Conservation (phyloP, 2,888 invertebrate genomes). For the Plemyria rubiginata region DNA sequence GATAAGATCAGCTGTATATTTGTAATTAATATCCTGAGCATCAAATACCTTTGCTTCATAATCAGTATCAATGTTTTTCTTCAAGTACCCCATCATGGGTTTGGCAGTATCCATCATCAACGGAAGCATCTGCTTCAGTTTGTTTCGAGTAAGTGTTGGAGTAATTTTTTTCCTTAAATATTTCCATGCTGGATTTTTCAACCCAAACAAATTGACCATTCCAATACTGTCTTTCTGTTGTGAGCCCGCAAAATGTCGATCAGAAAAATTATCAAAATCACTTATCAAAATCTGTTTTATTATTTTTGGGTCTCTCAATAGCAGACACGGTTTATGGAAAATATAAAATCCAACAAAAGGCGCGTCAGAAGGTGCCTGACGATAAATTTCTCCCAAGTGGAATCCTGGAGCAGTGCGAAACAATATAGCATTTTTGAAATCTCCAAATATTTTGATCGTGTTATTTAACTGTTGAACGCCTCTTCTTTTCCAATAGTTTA, state of each 20-base stretch:
- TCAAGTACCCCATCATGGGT: constrained; percentile 43
- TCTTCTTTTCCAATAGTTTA: constrained; percentile 39
- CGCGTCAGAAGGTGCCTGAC: constrained; percentile 30
- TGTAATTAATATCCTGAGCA: constrained; percentile 41
- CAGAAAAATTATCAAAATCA: constrained; percentile 44
- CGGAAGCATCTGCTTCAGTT: constrained; percentile 43
- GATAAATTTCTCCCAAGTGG: constrained; percentile 37
- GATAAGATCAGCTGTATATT: constrained; percentile 46
- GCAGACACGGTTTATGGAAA: constrained; percentile 47
- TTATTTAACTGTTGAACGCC: constrained; percentile 36
- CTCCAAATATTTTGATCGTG: constrained; percentile 42
- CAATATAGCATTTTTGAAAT: constrained; percentile 47
- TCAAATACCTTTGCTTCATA: constrained; percentile 9
- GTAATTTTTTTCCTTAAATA: constrained; percentile 45
- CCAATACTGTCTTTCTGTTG: constrained; percentile 47
- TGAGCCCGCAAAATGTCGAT: constrained; percentile 45
- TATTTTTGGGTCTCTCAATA: constrained; percentile 45
- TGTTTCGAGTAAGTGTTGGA: constrained; percentile 40
- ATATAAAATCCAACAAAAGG: constrained; percentile 47
- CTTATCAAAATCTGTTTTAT: constrained; percentile 45
- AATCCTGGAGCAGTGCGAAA: constrained; percentile 46
- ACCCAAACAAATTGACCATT: constrained; percentile 47
- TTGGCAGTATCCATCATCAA: constrained; percentile 44
- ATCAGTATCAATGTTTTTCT: constrained; percentile 19
- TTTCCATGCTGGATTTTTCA: constrained; percentile 47